A percentile compares a stretch with the other conserved stretches of the same genome.
These are phyloP conservation scores for Mya arenaria DNA, from an alignment of 1,140 invertebrate genomes.

Conservation along the genomic window DNA sequence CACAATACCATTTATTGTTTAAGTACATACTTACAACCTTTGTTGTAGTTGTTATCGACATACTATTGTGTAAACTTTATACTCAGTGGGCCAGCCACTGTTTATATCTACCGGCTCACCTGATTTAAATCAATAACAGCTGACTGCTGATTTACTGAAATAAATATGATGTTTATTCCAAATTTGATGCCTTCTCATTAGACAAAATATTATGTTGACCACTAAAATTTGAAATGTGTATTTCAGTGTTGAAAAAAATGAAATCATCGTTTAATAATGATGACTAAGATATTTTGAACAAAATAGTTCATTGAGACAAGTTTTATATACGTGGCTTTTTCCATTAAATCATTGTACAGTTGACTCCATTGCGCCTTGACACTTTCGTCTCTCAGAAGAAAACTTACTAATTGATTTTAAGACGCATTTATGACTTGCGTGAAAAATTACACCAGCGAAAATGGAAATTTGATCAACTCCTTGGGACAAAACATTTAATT, in stretches of 20 bases:
- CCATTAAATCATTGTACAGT: not conserved
- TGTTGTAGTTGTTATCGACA: too few species aligned
- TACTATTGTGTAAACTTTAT: not conserved
- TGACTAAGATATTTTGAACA: too few species aligned
- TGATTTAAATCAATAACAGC: too few species aligned
- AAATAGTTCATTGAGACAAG: not conserved
- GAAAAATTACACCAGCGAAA: slow-evolving; percentile 1
- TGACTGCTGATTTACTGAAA: too few species aligned
- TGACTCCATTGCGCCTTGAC: not conserved
- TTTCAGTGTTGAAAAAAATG: not conserved
- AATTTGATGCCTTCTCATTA: too few species aligned
- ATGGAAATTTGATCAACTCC: slow-evolving; percentile 9
- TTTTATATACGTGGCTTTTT: not conserved
- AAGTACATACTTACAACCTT: too few species aligned
- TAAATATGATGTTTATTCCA: too few species aligned
- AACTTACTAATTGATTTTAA: slow-evolving; percentile 1
- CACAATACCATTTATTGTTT: too few species aligned
- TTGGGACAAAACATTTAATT: slow-evolving; percentile 4
- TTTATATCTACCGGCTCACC: not conserved
- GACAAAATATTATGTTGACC: too few species aligned
- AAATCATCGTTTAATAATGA: not conserved
- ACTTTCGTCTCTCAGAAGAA: not conserved
- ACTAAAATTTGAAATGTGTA: too few species aligned
- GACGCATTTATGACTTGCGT: slow-evolving; percentile 32
- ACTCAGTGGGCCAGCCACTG: not conserved